Evolutionary conservation across 2,888 invertebrate genomes (phyloP).

Genomic region (Temnothorax unifasciatus): DNA sequence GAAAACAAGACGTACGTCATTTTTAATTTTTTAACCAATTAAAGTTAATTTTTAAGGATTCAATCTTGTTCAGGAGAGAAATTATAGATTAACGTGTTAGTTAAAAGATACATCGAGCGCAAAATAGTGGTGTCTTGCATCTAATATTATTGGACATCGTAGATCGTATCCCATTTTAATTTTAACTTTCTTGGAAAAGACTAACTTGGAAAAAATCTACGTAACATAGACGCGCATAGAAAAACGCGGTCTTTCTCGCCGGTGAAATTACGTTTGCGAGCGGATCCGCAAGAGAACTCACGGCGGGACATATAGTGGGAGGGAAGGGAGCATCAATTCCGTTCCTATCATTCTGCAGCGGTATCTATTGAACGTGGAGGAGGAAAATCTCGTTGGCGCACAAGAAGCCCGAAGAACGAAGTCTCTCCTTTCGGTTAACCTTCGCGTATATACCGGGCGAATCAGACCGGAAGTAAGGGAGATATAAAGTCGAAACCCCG

Average conservation of each 20-base stretch:
- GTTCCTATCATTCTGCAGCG: constrained; percentile 37
- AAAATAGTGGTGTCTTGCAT: neutral
- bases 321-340: constrained; percentile 27
- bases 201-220: neutral
- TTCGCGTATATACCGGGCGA: constrained; percentile 31
- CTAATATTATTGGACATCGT: neutral
- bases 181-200: neutral
- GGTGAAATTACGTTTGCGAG: constrained; percentile 18
- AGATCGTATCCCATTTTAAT: neutral
- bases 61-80: neutral
- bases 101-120: neutral
- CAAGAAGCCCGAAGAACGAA: constrained; percentile 42
- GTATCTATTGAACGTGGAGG: constrained; percentile 35
- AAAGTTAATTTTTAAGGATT: neutral
- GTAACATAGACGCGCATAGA: neutral
- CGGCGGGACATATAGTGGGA: neutral
- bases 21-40: neutral
- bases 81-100: neutral
- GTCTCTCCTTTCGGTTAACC: constrained; percentile 25
- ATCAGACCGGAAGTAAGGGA: constrained; percentile 53
- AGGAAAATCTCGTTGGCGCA: constrained; percentile 49
- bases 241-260: constrained; percentile 3
- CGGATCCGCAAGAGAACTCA: constrained; percentile 34
- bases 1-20: neutral
- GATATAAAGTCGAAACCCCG: constrained; percentile 51